Base-by-base conservation (phyloP, 2,797 vertebrate genomes). In the Pseudochirops corinnae region DNA sequence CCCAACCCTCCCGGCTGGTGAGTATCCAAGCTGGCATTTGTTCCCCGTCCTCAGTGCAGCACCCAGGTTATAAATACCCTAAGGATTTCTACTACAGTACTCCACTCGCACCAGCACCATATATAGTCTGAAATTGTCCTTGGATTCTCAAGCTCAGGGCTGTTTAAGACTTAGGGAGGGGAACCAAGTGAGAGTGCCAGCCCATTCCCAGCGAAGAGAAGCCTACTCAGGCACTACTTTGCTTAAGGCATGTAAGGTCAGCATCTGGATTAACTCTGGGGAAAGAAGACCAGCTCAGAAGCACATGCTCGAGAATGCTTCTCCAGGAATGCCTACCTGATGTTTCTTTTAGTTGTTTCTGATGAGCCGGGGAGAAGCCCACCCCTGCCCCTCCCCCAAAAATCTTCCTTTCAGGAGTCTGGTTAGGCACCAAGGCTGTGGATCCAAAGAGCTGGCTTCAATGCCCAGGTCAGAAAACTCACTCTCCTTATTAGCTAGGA, bases 61-160 rank as follows among this genome's bases (percentile, higher is more conserved):
- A 97, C 97, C 55, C 21, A 58, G 82, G 55, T 97, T 97, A 98
- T 96, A 98, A 97, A 98, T 97, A 98, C 93, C 96, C 90, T 87
- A 12, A 1, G 0, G 55, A 87, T 95, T 96, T 92, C n/a, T 21
- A 55, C 10, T 0, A 57, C 52, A 92, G 90, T 92, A 29, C 39
- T 50, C 26, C 46, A 87, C 92, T 56, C 39, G 87, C 91, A 96
- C 57, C 94, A 98, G 96, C 2, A 94, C 98, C 97, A 95, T 96
- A 98, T 98, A 97, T 97, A 98, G 97, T 97, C 96, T 91, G 93
- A 96, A 97, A 95, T n/a, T 53, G 92, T 56, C 92, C 95, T 57
- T 82, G 26, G 29, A 93, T 94, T 91, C 93, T 97, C 93, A 91
- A 91, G 87, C 67, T 97, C 97, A 95, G 92, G 56, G 53, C 39